Evolutionary conservation across 2,113 vertebrate species (phyloP).

Genomic region (Alaudala cheleensis): DNA sequence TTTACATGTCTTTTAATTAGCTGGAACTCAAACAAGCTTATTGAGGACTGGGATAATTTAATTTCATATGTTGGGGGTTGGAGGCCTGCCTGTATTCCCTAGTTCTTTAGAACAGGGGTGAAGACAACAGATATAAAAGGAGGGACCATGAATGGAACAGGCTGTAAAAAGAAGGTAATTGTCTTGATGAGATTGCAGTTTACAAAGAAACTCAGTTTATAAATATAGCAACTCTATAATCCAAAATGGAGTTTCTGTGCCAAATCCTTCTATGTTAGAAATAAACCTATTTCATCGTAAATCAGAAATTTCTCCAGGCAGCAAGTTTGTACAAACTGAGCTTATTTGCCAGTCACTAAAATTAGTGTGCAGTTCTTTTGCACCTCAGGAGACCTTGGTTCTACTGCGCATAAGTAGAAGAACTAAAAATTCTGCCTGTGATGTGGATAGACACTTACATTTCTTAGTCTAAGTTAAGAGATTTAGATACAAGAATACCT

Average conservation of each 20-base stretch:
- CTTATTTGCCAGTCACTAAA: neutral
- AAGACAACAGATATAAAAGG: neutral
- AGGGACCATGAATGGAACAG: neutral
- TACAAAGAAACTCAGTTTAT: neutral
- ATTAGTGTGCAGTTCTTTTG: neutral
- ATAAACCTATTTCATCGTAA: neutral
- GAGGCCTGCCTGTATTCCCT: neutral
- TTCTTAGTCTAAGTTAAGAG: neutral
- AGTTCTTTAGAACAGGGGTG: neutral
- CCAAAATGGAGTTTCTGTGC: neutral
- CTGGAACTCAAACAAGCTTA: neutral
- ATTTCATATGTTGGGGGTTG: neutral
- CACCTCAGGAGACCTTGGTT: neutral
- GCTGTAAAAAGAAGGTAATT: neutral
- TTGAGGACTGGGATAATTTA: neutral
- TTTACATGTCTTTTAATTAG: neutral
- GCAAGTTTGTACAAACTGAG: neutral
- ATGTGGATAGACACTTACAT: neutral
- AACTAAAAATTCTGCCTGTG: neutral
- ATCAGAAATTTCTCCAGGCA: neutral
- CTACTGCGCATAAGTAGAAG: neutral
- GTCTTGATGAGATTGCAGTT: neutral
- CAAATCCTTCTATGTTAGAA: neutral
- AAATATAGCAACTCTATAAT: neutral
- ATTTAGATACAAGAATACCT: neutral